Evolutionary conservation across 2,888 invertebrate genomes (phyloP).

Genomic region (Adelphocoris suturalis): DNA sequence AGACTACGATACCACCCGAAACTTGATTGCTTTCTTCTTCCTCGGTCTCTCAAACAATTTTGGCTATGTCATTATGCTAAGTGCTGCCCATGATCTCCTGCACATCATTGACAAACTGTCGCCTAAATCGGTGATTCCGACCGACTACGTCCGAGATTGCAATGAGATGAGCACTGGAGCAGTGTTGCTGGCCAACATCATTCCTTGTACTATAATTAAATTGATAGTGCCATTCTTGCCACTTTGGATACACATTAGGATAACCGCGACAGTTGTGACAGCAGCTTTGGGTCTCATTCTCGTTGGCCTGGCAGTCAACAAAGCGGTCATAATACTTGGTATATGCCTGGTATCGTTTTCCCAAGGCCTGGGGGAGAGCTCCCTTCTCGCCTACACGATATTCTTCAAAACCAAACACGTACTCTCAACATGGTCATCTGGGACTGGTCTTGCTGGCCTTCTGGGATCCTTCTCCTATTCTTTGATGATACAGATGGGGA

Average conservation of each 20-base stretch:
- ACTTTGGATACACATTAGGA: conserved; percentile 83
- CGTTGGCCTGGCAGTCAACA: conserved; percentile 83
- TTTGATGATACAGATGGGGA: conserved; percentile 75
- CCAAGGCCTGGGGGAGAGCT: conserved; percentile 89
- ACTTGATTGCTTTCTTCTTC: conserved; percentile 85
- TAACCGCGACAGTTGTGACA: conserved; percentile 81
- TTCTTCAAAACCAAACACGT: conserved; percentile 82
- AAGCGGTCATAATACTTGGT: conserved; percentile 84
- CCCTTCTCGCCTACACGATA: conserved; percentile 86
- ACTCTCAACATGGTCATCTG: conserved; percentile 91
- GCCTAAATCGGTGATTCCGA: neutral
- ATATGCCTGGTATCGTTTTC: conserved; percentile 87
- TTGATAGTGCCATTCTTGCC: conserved; percentile 86
- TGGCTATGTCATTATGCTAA: conserved; percentile 92
- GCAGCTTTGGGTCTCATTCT: conserved; percentile 84
- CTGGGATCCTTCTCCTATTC: conserved; percentile 87
- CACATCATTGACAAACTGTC: conserved; percentile 58
- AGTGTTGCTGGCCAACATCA: conserved; percentile 88
- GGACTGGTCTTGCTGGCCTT: conserved; percentile 91
- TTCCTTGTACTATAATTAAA: conserved; percentile 88
- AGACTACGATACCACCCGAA: conserved; percentile 61
- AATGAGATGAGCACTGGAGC: conserved; percentile 87
- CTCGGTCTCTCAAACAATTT: conserved; percentile 92
- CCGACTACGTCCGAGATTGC: conserved; percentile 79
- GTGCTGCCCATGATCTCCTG: conserved; percentile 88